Base-by-base conservation (phyloP, 2,888 invertebrate species). In the Melinopterus prodromus region DNA sequence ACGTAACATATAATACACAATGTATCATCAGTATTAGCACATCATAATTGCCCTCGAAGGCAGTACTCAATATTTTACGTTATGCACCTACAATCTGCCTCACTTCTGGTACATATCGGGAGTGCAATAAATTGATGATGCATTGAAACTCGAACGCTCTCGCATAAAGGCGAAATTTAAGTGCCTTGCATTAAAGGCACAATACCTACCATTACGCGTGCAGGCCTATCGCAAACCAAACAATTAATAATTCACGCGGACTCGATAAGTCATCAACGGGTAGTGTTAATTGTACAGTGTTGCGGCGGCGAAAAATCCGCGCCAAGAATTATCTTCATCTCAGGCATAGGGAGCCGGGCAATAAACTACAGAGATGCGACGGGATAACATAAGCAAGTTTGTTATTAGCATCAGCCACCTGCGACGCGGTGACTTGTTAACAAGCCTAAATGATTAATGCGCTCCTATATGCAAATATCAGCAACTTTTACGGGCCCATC, bases 391-490 rank as follows among this genome's bases (percentile, higher is more conserved):
- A 80, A 80, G 79, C 81, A 79, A 79, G 81, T 81, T 81, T 81
- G 81, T 80, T 81, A 81, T 81, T 80, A 81, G 81, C 80, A 79
- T 82, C 82, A 84, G 82, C 84, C 84, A 84, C 84, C 83, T 84
- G 84, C 83, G 80, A 82, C 82, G 83, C 82, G 82, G 82, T 81
- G 82, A 83, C 81, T 83, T 84, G 84, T 84, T 84, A 84, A 84
- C 84, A 84, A 84, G 84, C 81, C 81, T 76, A 75, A 82, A 84
- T 84, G 84, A 84, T 84, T 84, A 84, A 84, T 84, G 83, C 83
- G 81, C 84, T 82, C 80, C 84, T 82, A 83, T 84, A 84, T 84
- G 84, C 83, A 84, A 84, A 84, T 84, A 84, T 81, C 82, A 77
- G 71, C 78, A 81, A 80, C 53, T 81, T 82, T 82, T 81, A 75